phyloP scores from a whole-genome alignment of 2,113 vertebrate genomes.

The Dipodomys ordii region DNA sequence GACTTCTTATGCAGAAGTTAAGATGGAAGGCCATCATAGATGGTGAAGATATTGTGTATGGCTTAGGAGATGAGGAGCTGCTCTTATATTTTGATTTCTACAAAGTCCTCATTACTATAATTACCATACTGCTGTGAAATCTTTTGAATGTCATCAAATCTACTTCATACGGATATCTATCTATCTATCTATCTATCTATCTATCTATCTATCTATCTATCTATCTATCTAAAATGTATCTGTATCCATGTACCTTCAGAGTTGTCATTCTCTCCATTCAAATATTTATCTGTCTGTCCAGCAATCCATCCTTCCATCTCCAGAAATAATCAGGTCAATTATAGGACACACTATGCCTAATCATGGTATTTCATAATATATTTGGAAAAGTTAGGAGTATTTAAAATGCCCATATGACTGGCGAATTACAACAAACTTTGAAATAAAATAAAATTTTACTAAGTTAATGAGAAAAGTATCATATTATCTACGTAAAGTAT shows the following conservation, averaged over 20 bases:
- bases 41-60: not conserved
- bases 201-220: not conserved
- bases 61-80: not conserved
- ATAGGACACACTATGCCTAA: not conserved
- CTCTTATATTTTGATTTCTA: not conserved
- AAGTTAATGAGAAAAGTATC: not conserved
- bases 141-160: not conserved
- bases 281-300: not conserved
- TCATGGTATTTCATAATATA: not conserved
- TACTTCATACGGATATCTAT: not conserved
- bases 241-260: no score
- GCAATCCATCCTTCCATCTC: not conserved
- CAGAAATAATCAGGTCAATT: not conserved
- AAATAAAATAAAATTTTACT: conserved; percentile 18
- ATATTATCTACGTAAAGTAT: not conserved
- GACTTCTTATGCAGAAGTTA: not conserved
- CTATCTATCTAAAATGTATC: not conserved
- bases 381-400: not conserved
- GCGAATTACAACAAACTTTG: not conserved
- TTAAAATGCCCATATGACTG: not conserved
- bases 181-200: not conserved
- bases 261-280: not conserved
- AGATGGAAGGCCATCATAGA: no score
- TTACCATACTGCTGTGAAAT: not conserved
- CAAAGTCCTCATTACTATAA: not conserved